phyloP scores from a whole-genome alignment of 1,140 invertebrate species.

The Chironomus striatipennis region DNA sequence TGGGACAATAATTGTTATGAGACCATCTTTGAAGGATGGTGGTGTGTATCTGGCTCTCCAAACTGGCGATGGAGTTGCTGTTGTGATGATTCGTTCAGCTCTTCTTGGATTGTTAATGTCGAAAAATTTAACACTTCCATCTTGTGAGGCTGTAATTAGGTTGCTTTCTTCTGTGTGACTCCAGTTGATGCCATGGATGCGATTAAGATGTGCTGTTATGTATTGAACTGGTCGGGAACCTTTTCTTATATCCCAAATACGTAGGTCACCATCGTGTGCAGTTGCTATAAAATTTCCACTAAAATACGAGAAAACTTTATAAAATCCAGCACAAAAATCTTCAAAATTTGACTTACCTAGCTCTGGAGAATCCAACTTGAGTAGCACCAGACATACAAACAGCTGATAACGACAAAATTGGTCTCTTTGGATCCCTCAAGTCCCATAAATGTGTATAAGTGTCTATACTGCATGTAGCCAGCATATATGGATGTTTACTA shows the following conservation, averaged over 20 bases:
- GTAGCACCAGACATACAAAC: constrained; percentile 62
- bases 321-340: constrained; percentile 70
- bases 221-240: constrained; percentile 79
- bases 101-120: constrained; percentile 75
- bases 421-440: constrained; percentile 72
- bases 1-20: constrained; percentile 82
- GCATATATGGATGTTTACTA: constrained; percentile 72
- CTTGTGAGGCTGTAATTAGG: constrained; percentile 87
- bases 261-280: constrained; percentile 89
- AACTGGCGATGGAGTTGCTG: constrained; percentile 80
- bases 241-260: constrained; percentile 92
- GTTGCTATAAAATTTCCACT: constrained; percentile 78
- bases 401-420: constrained; percentile 68
- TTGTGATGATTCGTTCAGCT: constrained; percentile 72
- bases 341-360: no score
- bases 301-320: constrained; percentile 48
- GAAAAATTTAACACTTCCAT: constrained; percentile 91
- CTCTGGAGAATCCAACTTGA: neutral
- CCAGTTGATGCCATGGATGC: constrained; percentile 92
- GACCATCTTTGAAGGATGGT: constrained; percentile 84
- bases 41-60: constrained; percentile 88
- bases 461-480: constrained; percentile 90
- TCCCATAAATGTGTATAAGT: constrained; percentile 93
- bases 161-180: constrained; percentile 76
- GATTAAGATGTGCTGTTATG: constrained; percentile 81